Conservation (phyloP, 2,888 invertebrate genomes). For the Dioctria rufipes region DNA sequence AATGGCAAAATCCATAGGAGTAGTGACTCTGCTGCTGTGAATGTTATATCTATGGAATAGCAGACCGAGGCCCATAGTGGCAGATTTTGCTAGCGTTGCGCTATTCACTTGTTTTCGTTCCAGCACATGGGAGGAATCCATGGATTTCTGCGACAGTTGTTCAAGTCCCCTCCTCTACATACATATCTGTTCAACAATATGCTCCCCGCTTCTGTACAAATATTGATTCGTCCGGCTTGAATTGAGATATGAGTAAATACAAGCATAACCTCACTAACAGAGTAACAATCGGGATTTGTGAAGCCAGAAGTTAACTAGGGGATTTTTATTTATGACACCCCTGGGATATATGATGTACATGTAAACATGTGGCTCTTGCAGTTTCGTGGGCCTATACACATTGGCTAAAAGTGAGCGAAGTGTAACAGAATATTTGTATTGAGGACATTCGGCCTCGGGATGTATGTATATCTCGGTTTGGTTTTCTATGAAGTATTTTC, state of each 20-base stretch:
- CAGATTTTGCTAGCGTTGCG: conserved; percentile 29
- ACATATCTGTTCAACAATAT: not conserved
- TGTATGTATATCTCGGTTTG: not conserved
- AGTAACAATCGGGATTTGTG: conserved; percentile 43
- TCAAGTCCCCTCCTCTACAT: not conserved
- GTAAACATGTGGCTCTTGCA: conserved; percentile 51
- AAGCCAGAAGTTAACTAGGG: conserved; percentile 52
- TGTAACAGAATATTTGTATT: not conserved
- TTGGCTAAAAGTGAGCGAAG: conserved; percentile 9
- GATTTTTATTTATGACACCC: conserved; percentile 51
- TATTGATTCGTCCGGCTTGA: conserved; percentile 16
- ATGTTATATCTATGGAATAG: conserved; percentile 11
- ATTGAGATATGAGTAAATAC: not conserved
- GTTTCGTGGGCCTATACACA: conserved; percentile 22
- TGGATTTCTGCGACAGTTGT: conserved; percentile 19
- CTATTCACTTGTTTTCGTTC: conserved; percentile 26
- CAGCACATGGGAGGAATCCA: conserved; percentile 10
- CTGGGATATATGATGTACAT: conserved; percentile 25
- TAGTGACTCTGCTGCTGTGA: conserved; percentile 1
- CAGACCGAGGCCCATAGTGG: conserved; percentile 5
- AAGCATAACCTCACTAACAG: conserved; percentile 12
- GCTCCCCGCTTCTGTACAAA: conserved; percentile 1
- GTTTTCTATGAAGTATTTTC: too few species aligned
- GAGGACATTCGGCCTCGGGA: not conserved
- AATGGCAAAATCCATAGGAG: not conserved